Base-by-base conservation (phyloP, 2,888 invertebrate genomes). In the Catocala sponsa region DNA sequence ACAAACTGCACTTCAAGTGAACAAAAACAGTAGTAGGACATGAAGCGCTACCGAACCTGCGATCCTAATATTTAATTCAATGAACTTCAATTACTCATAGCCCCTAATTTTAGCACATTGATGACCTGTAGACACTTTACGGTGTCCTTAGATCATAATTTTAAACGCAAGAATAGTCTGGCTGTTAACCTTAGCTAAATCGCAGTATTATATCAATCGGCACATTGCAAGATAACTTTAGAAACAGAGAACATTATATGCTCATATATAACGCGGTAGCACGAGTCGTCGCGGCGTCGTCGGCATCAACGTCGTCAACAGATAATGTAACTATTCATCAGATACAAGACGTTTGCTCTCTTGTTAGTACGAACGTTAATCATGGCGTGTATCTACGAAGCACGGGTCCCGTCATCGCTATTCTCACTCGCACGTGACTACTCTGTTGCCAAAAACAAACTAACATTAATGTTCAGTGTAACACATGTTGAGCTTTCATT, bases 351-450 rank as follows among this genome's bases (percentile, higher is more conserved):
- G 64, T 67, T 65, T 63, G 56, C 72, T 68, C 64, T 51, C 50
- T 51, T 53, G 62, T 68, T 51, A 44, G 9, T 56, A 11, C 42
- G 48, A 32, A 64, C 62, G 51, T 75, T 59, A 68, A 73, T 69
- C 64, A 67, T 65, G 71, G 65, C 55, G 64, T 41, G 55, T 66
- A 53, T 54, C 41, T 46, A 56, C 42, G 50, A 50, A 59, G 44
- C 62, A 65, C 51, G 50, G 63, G 52, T 48, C 53, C 65, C 71
- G 74, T 80, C 83, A 84, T 67, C 63, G 59, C 79, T 85, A 83
- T 83, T 80, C 77, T 72, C 56, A 74, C 58, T 49, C 55, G 57
- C 79, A 80, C 78, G 80, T 79, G 81, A 81, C 61, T 49, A 35
- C 54, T 47, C 48, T 52, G 70, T 65, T 78, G 78, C 80, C 78